Evolutionary conservation across 2,113 vertebrate species (phyloP).

Genomic region (Tylochromis polylepis): DNA sequence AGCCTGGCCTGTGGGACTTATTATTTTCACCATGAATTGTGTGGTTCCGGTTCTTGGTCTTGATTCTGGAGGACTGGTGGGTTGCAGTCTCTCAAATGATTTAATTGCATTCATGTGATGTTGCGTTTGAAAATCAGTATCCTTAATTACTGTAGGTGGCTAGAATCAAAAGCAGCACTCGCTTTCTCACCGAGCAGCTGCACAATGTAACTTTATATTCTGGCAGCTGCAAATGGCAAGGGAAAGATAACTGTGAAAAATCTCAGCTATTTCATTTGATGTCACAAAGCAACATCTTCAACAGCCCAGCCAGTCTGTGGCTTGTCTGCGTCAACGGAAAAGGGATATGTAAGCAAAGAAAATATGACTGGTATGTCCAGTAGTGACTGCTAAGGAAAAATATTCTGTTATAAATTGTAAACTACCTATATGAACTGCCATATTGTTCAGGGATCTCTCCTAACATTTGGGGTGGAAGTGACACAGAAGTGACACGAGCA

Average conservation of each 20-base stretch:
- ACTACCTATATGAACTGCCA: not conserved
- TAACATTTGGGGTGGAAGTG: not conserved
- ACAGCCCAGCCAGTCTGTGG: not conserved
- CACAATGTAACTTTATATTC: not conserved
- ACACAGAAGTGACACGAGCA: not conserved
- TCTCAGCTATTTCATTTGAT: not conserved
- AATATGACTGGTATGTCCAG: not conserved
- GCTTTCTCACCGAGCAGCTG: not conserved
- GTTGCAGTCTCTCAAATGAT: not conserved
- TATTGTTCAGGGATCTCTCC: not conserved
- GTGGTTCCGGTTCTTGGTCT: not conserved
- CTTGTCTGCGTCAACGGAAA: not conserved
- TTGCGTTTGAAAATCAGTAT: not conserved
- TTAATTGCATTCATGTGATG: not conserved
- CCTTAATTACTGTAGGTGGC: not conserved
- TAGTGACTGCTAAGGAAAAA: not conserved
- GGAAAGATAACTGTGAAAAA: not conserved
- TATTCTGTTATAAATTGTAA: not conserved
- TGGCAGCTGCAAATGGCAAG: not conserved
- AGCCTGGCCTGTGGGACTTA: not conserved
- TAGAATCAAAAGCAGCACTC: not conserved
- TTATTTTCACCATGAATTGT: not conserved
- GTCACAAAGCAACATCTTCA: not conserved
- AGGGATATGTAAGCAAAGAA: rapidly evolving
- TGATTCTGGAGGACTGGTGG: not conserved